Conservation (phyloP, 2,797 vertebrate species). For the Epinephelus malabaricus region DNA sequence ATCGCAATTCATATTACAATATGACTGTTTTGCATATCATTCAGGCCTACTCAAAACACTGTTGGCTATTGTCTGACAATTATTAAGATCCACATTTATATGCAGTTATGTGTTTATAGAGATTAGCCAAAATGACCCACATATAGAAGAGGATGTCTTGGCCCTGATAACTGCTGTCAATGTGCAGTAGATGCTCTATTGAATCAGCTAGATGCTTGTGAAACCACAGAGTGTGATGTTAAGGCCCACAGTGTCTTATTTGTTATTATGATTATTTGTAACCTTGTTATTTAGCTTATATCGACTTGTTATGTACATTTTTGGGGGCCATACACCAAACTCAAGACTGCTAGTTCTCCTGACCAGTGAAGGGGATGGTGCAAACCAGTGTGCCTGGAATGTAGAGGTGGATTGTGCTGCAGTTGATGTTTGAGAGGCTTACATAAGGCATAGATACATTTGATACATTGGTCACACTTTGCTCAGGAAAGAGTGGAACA, state of each 20-base stretch:
- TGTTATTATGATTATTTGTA: neutral
- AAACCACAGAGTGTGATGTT: neutral
- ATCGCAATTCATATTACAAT: no score
- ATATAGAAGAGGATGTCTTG: no score
- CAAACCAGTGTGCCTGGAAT: neutral
- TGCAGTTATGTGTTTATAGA: no score
- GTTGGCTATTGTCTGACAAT: no score
- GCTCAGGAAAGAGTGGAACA: neutral
- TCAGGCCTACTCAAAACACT: no score
- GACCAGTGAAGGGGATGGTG: neutral
- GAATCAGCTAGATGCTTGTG: neutral
- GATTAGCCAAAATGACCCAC: no score
- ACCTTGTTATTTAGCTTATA: neutral
- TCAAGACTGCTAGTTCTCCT: neutral
- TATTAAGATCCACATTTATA: no score
- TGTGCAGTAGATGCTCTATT: neutral
- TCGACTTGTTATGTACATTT: neutral
- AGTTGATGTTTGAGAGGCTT: conserved; percentile 26
- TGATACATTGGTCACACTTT: conserved; percentile 11
- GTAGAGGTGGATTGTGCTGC: neutral
- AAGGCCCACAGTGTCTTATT: neutral
- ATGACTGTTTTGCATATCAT: no score
- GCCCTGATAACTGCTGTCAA: no score
- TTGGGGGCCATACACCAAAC: neutral
- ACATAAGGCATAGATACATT: neutral